A percentile compares a stretch with the other conserved stretches of the same genome.
Evolutionary conservation across 2,113 vertebrate genomes (phyloP).

Genomic region (Ictalurus furcatus): DNA sequence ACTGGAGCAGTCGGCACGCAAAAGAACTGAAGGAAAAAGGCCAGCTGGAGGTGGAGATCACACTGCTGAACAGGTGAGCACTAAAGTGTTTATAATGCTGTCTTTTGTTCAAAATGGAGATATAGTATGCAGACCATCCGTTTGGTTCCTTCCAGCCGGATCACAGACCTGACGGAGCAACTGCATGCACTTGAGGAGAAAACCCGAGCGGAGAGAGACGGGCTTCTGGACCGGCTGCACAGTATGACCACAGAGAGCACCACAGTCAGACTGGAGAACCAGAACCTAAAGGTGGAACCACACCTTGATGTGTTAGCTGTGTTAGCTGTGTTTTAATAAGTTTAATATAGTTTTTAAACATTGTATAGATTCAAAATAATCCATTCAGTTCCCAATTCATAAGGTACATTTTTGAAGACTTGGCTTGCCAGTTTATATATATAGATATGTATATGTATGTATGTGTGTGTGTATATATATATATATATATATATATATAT

Average conservation of each 20-base stretch:
- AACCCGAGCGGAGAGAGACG: slow-evolving; percentile 72
- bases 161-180: slow-evolving; percentile 79
- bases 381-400: neutral
- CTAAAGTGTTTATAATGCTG: neutral
- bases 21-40: slow-evolving; percentile 81
- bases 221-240: slow-evolving; percentile 76
- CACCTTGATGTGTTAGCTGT: neutral
- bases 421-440: neutral
- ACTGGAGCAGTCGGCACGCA: slow-evolving; percentile 78
- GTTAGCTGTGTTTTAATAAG: neutral
- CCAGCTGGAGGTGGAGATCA: slow-evolving; percentile 79
- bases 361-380: neutral
- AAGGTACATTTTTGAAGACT: neutral
- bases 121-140: neutral
- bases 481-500: too few relatives aligned
- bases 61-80: slow-evolving; percentile 81
- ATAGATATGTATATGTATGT: too few relatives aligned
- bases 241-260: slow-evolving; percentile 73
- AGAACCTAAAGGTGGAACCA: slow-evolving; percentile 80
- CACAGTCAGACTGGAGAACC: slow-evolving; percentile 79
- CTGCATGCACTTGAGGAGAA: slow-evolving; percentile 76
- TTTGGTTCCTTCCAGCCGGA: slow-evolving; percentile 67
- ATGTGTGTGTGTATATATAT: too few relatives aligned
- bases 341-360: neutral
- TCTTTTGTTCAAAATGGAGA: neutral